Evolutionary conservation across 1,140 invertebrate species (phyloP).

Genomic region (Oncopodura yosiiana): DNA sequence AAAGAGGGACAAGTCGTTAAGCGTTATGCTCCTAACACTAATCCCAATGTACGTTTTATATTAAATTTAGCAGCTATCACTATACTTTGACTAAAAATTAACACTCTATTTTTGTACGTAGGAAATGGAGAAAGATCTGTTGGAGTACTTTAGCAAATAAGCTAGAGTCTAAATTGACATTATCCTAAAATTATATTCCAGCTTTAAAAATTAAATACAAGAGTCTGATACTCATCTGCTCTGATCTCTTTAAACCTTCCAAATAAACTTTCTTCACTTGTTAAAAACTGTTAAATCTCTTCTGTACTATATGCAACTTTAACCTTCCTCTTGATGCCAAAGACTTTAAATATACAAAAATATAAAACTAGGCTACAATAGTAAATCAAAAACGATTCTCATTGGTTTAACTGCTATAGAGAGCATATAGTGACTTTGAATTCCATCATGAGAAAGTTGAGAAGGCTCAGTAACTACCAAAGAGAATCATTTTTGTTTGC

Average conservation of each 20-base stretch:
- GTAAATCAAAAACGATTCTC: too few species aligned
- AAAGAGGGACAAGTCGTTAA: constrained; percentile 32
- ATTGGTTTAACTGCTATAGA: too few species aligned
- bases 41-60: constrained; percentile 21
- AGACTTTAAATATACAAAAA: too few species aligned
- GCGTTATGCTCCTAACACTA: constrained; percentile 25
- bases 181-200: too few species aligned
- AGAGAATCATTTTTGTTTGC: too few species aligned
- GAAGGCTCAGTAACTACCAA: too few species aligned
- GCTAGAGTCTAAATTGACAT: neutral
- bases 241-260: constrained; percentile 38
- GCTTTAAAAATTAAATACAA: constrained; percentile 38
- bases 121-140: constrained; percentile 27
- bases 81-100: neutral
- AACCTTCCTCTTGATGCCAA: too few species aligned
- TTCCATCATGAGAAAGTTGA: too few species aligned
- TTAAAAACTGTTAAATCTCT: constrained; percentile 40
- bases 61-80: neutral
- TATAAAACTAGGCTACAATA: too few species aligned
- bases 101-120: constrained; percentile 10
- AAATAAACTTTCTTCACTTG: constrained; percentile 20
- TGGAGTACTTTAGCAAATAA: constrained; percentile 15
- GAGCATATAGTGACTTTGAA: too few species aligned
- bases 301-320: too few species aligned
- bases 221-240: constrained; percentile 4